Evolutionary conservation across 2,113 vertebrate species (phyloP).

Genomic region (Ciconia boyciana): DNA sequence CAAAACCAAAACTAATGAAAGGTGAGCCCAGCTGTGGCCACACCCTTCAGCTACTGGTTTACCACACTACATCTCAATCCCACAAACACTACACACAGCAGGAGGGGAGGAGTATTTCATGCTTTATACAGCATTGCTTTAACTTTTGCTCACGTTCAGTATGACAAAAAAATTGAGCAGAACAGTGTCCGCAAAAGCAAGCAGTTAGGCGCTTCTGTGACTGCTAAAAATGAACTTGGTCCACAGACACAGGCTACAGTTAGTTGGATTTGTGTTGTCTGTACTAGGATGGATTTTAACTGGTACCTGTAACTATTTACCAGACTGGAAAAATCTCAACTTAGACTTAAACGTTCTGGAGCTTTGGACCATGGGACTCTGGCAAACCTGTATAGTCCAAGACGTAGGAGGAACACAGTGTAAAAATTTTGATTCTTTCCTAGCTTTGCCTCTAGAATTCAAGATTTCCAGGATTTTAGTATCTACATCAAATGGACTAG

Average conservation of each 20-base stretch:
- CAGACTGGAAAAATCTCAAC: slow-evolving; percentile 81
- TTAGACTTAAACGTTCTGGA: slow-evolving; percentile 83
- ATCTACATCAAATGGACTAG: slow-evolving; percentile 73
- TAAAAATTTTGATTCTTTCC: slow-evolving; percentile 81
- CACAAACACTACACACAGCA: neutral
- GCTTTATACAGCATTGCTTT: neutral
- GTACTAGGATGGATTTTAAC: slow-evolving; percentile 73
- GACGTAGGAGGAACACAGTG: slow-evolving; percentile 75
- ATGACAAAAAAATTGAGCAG: neutral
- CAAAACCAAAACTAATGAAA: neutral
- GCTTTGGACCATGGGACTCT: slow-evolving; percentile 83
- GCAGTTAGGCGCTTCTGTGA: neutral
- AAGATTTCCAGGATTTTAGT: slow-evolving; percentile 79
- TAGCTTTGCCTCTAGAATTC: slow-evolving; percentile 78
- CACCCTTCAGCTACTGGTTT: slow-evolving; percentile 8
- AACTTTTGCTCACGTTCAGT: neutral
- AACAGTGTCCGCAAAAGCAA: neutral
- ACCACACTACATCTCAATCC: neutral
- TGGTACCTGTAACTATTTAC: slow-evolving; percentile 72
- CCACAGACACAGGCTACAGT: slow-evolving; percentile 54
- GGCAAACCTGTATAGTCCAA: slow-evolving; percentile 80
- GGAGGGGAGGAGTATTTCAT: neutral
- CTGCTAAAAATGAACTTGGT: neutral
- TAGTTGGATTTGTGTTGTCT: slow-evolving; percentile 71
- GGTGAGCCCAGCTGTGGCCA: neutral